Evolutionary conservation across 2,113 vertebrate genomes (phyloP).

Genomic region (Bambusicola thoracicus): DNA sequence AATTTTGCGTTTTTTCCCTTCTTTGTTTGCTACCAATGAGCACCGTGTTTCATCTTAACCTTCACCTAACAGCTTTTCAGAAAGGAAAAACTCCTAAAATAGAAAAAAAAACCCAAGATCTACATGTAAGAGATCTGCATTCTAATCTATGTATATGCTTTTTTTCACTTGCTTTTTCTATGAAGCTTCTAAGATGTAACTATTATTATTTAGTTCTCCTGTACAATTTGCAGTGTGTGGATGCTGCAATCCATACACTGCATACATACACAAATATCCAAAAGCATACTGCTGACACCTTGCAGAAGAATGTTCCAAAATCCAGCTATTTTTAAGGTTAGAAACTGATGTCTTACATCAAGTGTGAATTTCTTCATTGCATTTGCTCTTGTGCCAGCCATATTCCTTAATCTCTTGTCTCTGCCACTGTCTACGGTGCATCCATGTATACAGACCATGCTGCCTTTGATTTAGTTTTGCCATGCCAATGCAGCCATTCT

Average conservation of each 20-base stretch:
- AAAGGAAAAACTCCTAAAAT: neutral
- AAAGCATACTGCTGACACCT: neutral
- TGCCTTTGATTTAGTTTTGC: neutral
- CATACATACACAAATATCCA: no score
- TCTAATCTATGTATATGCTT: neutral
- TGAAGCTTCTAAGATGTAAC: neutral
- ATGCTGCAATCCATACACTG: no score
- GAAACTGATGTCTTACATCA: neutral
- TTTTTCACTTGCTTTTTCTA: neutral
- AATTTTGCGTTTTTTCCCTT: neutral
- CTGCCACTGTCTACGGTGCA: neutral
- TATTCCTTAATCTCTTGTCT: neutral
- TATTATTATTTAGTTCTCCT: neutral
- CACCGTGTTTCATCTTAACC: neutral
- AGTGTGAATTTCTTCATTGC: neutral
- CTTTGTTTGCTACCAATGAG: neutral
- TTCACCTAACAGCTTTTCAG: neutral
- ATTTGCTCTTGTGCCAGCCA: neutral
- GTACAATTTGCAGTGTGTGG: accelerated
- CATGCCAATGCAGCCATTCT: neutral
- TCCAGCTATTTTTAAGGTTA: neutral
- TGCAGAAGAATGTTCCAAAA: neutral
- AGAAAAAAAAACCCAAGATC: neutral
- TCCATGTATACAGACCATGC: neutral
- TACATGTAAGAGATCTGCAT: neutral